Base-by-base conservation (phyloP, 2,113 vertebrate genomes). In the Chaetura pelagica region DNA sequence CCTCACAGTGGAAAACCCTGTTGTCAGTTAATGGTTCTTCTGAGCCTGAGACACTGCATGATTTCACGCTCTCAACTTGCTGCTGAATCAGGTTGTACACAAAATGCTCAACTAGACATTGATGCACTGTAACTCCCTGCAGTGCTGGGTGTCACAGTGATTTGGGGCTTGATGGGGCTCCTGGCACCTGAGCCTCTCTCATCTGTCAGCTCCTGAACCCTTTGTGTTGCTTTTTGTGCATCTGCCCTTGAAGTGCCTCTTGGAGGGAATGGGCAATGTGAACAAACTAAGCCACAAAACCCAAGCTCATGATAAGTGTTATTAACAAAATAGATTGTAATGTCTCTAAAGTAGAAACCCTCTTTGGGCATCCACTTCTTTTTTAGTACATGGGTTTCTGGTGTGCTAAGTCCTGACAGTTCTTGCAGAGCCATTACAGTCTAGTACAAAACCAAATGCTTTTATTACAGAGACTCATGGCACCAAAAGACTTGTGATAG, bases 351-450 rank as follows among this genome's bases (percentile, higher is more conserved):
- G 57, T 75, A 27, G 42, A 83, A 87, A 78, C 7, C 3, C 12
- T 77, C 20, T 58, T 85, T 69, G 49, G 71, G 8, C 14, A 66
- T 46, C 74, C 72, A 14, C 22, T 95, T 6, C 16, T 26, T 94
- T 94, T 84, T 75, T n/a, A 48, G 46, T 46, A 69, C 42, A 44
- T 59, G 49, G 30, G 73, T 88, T 93, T 89, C 61, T 76, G 80
- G 81, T 66, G 30, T 46, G 79, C 84, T 88, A 85, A 83, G 94
- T 72, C 49, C 57, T 94, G 97, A 94, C 94, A 94, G 94, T 63
- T 94, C 94, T 88, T 67, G 64, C 35, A 51, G 95, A 91, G 87
- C 71, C 75, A 84, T 94, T 95, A 66, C 73, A 78, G 11, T 34
- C 34, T 44, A 48, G 22, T 68, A 72, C 46, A 95, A 96, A 96